phyloP scores from a whole-genome alignment of 2,797 vertebrate species.

The Intellagama lesueurii region DNA sequence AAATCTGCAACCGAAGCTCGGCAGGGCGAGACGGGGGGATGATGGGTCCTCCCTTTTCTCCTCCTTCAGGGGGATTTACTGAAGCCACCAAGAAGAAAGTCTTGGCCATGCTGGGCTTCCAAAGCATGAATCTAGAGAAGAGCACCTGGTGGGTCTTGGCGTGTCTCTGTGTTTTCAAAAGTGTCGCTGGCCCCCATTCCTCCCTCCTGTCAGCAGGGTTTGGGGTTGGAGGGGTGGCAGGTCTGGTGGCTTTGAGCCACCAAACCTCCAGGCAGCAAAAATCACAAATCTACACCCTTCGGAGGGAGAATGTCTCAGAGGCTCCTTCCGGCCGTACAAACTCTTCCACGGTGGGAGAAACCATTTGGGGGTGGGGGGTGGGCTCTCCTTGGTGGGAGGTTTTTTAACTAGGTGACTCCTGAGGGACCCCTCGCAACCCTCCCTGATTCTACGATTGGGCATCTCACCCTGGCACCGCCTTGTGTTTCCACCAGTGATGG shows the following conservation, averaged over 20 bases:
- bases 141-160: slow-evolving; percentile 63
- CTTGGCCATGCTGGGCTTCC: slow-evolving; percentile 75
- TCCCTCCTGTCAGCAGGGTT: not conserved
- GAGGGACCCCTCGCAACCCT: no score
- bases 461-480: not conserved
- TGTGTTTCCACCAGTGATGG: slow-evolving; percentile 70
- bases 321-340: no score
- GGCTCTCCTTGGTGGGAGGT: no score
- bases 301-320: no score
- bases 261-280: no score
- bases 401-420: not conserved
- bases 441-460: no score
- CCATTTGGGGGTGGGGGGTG: not conserved
- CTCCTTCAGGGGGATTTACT: slow-evolving; percentile 73
- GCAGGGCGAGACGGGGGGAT: not conserved
- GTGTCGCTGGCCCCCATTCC: not conserved
- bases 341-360: not conserved
- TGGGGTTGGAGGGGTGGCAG: no score
- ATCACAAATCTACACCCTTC: no score
- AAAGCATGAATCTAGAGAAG: slow-evolving; percentile 67
- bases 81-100: slow-evolving; percentile 68
- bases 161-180: not conserved
- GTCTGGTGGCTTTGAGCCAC: no score
- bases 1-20: no score
- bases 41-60: not conserved